phyloP scores from a whole-genome alignment of 2,113 vertebrate species.

The Petrocephalus microphthalmus region DNA sequence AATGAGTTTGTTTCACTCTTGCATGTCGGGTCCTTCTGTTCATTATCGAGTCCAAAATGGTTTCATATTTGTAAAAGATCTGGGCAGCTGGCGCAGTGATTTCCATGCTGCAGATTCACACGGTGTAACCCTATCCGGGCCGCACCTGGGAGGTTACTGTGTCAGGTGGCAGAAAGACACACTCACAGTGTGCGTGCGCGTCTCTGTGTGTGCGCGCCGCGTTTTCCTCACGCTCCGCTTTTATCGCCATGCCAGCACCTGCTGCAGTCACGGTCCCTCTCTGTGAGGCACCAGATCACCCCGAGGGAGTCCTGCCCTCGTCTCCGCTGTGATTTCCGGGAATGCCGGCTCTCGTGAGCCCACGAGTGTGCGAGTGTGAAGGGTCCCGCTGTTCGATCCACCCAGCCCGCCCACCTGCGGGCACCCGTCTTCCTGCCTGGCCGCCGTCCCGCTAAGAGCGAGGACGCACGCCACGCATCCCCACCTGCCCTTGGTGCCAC shows the following conservation, averaged over 20 bases:
- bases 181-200: constrained; percentile 52
- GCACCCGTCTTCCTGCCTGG: constrained; percentile 69
- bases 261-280: constrained; percentile 76
- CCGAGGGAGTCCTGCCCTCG: constrained; percentile 56
- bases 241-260: constrained; percentile 75
- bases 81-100: constrained; percentile 73
- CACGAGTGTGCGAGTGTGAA: neutral
- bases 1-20: constrained; percentile 53
- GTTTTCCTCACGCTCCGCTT: constrained; percentile 77
- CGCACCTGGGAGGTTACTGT: constrained; percentile 79
- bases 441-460: constrained; percentile 88
- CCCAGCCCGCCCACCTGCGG: constrained; percentile 23
- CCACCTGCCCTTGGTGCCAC: constrained; percentile 64
- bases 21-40: constrained; percentile 65
- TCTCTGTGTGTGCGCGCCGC: neutral
- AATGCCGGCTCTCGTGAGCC: neutral
- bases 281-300: constrained; percentile 78
- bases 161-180: constrained; percentile 70
- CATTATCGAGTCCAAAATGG: constrained; percentile 59
- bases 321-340: neutral
- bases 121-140: constrained; percentile 71
- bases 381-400: constrained; percentile 80
- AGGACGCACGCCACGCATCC: constrained; percentile 79
- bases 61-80: constrained; percentile 63
- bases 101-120: constrained; percentile 64